phyloP scores from a whole-genome alignment of 2,797 vertebrate species.

The Epinephelus awoara region DNA sequence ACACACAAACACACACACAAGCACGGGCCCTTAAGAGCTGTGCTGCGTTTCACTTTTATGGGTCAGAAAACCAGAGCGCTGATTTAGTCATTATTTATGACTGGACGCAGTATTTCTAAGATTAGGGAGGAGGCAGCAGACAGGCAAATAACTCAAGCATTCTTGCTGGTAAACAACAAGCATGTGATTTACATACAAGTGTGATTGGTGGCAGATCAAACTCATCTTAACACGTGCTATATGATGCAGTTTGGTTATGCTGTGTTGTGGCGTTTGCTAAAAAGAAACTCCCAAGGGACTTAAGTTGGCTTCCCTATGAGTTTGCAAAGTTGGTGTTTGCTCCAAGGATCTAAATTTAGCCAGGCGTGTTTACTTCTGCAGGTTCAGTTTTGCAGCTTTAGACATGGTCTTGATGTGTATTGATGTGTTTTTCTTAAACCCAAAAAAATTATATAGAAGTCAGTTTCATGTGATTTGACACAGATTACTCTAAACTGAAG shows the following conservation, averaged over 20 bases:
- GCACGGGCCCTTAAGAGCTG: conserved; percentile 45
- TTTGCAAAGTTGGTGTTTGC: conserved; percentile 20
- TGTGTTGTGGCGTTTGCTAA: not conserved
- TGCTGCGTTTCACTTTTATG: conserved; percentile 62
- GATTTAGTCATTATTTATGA: conserved; percentile 82
- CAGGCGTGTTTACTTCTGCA: conserved; percentile 5
- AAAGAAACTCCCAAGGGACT: not conserved
- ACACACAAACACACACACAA: conserved; percentile 42
- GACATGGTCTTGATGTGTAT: conserved; percentile 9
- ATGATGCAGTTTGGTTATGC: not conserved
- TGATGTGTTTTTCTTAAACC: conserved; percentile 8
- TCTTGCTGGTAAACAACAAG: conserved; percentile 25
- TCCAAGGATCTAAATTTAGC: conserved; percentile 18
- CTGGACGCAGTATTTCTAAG: conserved; percentile 50
- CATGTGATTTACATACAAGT: conserved; percentile 16
- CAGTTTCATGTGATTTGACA: conserved; percentile 36
- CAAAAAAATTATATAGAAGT: not conserved
- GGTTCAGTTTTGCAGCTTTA: conserved; percentile 1
- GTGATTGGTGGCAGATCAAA: not conserved
- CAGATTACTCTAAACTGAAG: not conserved
- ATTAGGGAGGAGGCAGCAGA: conserved; percentile 50
- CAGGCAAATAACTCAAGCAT: conserved; percentile 25
- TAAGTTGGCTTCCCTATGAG: not conserved
- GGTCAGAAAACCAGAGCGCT: conserved; percentile 68
- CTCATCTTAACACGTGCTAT: not conserved